Base-by-base conservation (phyloP, 2,113 vertebrate species). In the Uria lomvia region DNA sequence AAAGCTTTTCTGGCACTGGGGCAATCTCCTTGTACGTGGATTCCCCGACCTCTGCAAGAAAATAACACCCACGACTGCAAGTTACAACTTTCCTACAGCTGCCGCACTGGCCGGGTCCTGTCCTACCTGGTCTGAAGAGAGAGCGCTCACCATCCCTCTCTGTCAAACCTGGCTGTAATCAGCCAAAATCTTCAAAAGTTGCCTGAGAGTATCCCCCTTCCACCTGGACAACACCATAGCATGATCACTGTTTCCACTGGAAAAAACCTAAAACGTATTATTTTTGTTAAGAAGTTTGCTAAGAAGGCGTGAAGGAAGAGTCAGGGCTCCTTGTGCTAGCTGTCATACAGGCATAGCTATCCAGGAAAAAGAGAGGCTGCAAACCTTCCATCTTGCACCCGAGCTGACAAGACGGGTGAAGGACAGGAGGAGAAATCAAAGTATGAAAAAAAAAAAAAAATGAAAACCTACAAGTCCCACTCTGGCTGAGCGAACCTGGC, bases 351-450 rank as follows among this genome's bases (percentile, higher is more conserved):
- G 22, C 9, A 8, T 8, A 38, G 14, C 34, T 7, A 26, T 2
- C 9, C 0, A 1, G 15, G 30, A 30, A 11, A 30, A 58, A 29
- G 20, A 27, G 13, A 42, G 56, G 13, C 50, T 58, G 50, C 42
- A 50, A 58, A 38, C 7, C 16, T 2, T 0, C 0, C 1, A 43
- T 43, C 58, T 59, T 65, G 27, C 19, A 56, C 30, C 40, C 3
- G 1, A 63, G 42, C 65, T 63, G 63, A 62, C 8, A 26, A 27
- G n/a, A 36, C 17, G 32, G 30, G 19, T 16, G 13, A 9, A 60
- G 43, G 43, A 42, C n/a, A 50, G 24, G 43, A 80, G 24, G 59
- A 50, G 22, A 15, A 59, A 36, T 9, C 7, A 83, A 90, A 90
- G 26, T 3, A 16, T 11, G 26, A 32, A 66, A n/a, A 59, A 50